Conservation (phyloP, 2,797 vertebrate genomes). For the Epinephelus awoara region DNA sequence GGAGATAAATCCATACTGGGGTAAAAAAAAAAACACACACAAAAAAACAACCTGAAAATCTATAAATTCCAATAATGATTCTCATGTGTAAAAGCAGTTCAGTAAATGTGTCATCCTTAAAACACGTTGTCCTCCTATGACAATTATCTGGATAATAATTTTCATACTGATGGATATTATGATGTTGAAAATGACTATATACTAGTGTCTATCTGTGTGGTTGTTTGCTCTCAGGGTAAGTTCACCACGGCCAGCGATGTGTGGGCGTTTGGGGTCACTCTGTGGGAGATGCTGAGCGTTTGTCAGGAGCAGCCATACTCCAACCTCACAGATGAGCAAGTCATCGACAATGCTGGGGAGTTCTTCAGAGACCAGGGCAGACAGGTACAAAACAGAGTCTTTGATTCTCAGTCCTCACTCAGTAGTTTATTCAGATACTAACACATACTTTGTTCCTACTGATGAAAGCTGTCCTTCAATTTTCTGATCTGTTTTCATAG, state of each 20-base stretch:
- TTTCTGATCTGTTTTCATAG: neutral
- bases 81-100: neutral
- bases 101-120: neutral
- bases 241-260: slow-evolving; percentile 95
- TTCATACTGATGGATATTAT: neutral
- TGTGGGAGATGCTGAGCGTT: slow-evolving; percentile 96
- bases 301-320: slow-evolving; percentile 96
- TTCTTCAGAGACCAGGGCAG: slow-evolving; percentile 94
- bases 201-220: neutral
- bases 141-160: neutral
- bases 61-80: neutral
- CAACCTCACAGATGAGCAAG: slow-evolving; percentile 93
- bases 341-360: slow-evolving; percentile 96
- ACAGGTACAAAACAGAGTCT: slow-evolving; percentile 85
- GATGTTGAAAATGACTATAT: neutral
- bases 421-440: neutral
- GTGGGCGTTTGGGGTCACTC: slow-evolving; percentile 96
- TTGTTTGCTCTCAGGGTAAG: slow-evolving; percentile 87
- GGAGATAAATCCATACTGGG: no score
- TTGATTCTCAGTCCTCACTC: neutral
- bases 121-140: neutral
- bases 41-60: neutral
- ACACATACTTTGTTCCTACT: neutral
- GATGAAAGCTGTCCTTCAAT: neutral
- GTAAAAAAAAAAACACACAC: neutral